phyloP scores from a whole-genome alignment of 2,888 invertebrate genomes.

The Hirtodrosophila trivittata region DNA sequence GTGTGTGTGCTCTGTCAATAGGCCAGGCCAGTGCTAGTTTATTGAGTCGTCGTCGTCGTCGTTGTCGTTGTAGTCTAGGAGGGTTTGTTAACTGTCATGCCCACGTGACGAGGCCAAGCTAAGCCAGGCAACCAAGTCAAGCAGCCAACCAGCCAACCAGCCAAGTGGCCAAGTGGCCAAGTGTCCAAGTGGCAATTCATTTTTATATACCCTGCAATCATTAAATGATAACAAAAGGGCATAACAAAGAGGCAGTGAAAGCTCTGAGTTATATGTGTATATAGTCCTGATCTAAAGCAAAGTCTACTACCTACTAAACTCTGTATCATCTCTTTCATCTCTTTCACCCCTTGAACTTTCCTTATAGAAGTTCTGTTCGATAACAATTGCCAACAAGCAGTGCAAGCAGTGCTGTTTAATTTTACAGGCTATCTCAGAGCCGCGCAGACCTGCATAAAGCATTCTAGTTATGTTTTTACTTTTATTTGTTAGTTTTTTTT shows the following conservation, averaged over 20 bases:
- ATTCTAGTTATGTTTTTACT: too few species aligned
- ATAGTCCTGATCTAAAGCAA: too few species aligned
- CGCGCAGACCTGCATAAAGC: not conserved
- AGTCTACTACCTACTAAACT: too few species aligned
- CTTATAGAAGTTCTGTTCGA: too few species aligned
- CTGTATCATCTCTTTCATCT: too few species aligned
- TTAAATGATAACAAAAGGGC: not conserved
- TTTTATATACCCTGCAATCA: conserved; percentile 23
- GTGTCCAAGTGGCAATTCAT: conserved; percentile 70
- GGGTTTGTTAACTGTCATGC: conserved; percentile 72
- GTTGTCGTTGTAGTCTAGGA: conserved; percentile 43
- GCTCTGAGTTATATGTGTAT: too few species aligned
- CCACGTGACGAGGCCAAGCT: conserved; percentile 70
- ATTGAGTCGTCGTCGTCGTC: conserved; percentile 57
- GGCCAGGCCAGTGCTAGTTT: conserved; percentile 63
- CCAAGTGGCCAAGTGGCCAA: conserved; percentile 59
- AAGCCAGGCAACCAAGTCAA: conserved; percentile 7
- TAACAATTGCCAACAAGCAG: too few species aligned
- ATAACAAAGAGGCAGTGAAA: not conserved
- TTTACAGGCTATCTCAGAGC: too few species aligned
- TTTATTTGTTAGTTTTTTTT: conserved; percentile 11
- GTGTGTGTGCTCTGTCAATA: conserved; percentile 64
- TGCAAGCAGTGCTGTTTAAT: too few species aligned
- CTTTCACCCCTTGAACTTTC: too few species aligned
- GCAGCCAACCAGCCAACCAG: conserved; percentile 9